Percentiles rank a stretch among this genome's conserved stretches.
phyloP scores from a whole-genome alignment of 2,888 invertebrate species.

The Pollenia amentaria region DNA sequence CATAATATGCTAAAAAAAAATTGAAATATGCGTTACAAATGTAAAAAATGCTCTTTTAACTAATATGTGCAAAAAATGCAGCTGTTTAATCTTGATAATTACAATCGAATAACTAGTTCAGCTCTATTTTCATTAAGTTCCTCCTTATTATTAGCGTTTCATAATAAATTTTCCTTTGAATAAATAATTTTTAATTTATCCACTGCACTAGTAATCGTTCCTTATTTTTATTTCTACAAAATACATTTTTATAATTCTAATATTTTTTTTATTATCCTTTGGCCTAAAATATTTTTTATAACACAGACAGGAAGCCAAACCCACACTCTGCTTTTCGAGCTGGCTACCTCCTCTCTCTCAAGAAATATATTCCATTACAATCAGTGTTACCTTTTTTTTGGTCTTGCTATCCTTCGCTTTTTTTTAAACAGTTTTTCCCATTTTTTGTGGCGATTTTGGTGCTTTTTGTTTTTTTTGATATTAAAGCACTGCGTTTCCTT shows the following conservation, averaged over 20 bases:
- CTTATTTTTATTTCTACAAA: constrained; percentile 23
- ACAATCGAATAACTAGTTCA: not conserved
- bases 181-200: constrained; percentile 34
- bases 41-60: no score
- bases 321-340: not conserved
- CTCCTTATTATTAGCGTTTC: constrained; percentile 27
- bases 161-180: not conserved
- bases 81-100: no score
- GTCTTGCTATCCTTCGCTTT: no score
- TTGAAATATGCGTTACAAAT: no score
- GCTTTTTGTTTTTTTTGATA: no score
- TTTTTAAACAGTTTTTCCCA: no score
- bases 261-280: constrained; percentile 40
- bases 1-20: no score
- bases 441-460: no score
- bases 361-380: not conserved
- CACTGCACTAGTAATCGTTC: not conserved
- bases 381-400: no score
- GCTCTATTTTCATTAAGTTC: constrained; percentile 13
- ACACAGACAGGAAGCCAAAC: constrained; percentile 27
- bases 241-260: constrained; percentile 36
- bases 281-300: constrained; percentile 22
- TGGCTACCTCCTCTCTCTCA: not conserved
- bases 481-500: no score
- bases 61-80: no score